Base-by-base conservation (phyloP, 2,888 invertebrate species). In the Pycnomerus fuliginosus region DNA sequence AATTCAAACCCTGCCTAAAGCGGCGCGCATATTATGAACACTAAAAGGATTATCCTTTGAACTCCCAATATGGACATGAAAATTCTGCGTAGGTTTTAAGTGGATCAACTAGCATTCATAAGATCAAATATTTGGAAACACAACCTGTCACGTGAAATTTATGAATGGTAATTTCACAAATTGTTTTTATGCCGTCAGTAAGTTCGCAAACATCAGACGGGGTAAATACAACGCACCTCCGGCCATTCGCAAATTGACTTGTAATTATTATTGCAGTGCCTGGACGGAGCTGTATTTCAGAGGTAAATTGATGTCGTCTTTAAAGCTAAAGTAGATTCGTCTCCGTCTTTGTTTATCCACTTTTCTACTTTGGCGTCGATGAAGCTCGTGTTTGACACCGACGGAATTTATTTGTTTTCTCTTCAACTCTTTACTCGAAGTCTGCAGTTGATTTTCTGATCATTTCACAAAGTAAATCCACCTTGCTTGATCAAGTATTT, bases 161-260 rank as follows among this genome's bases (percentile, higher is more conserved):
- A 56, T 50, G 56, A 56, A 51, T 53, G 52, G 49, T 54, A 54
- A 53, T 56, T 54, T 54, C 42, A 50, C 50, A 51, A 54, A 52
- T 56, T 54, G 54, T 51, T 49, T 50, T 48, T 48, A 32, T 15
- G 25, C 35, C 48, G 43, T 48, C 48, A 48, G 44, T 48, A 48
- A 48, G 30, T 8, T 30, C 11, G 43, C 16, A 48, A 48, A 48
- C 39, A 48, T 32, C 16, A 16, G 11, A n/a, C 8, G 5, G 25
- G 17, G 44, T 30, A 44, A 46, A 41, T n/a, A n/a, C 34, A 37
- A 16, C 41, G 29, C 46, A 46, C 46, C 40, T 41, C 27, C 24
- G 22, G 16, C 37, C 28, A 41, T 41, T 16, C 35, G 37, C 37
- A 41, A 41, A 46, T 46, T 36, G 40, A 22, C 23, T 16, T 25